phyloP scores from a whole-genome alignment of 2,113 vertebrate species.

The Xerus inauris region DNA sequence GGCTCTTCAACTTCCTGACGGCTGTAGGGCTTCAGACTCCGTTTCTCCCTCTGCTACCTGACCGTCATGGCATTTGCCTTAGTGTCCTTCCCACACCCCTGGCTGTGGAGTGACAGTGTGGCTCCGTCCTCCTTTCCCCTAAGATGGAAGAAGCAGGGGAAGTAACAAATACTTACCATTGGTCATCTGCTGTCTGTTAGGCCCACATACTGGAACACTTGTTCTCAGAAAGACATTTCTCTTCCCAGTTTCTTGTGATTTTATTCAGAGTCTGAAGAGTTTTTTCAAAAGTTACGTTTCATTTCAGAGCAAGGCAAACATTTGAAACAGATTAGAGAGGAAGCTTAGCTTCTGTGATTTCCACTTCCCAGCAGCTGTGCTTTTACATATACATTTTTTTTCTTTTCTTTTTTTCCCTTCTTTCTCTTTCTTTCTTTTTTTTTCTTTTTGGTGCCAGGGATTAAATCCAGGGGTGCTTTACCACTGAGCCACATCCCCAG shows the following conservation, averaged over 20 bases:
- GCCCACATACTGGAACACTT: not conserved
- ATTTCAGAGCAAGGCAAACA: slow-evolving; percentile 23
- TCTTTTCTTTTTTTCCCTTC: not conserved
- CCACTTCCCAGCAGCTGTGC: not conserved
- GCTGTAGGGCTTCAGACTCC: not conserved
- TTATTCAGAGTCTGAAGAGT: slow-evolving; percentile 39
- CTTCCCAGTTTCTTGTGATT: not conserved
- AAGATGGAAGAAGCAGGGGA: not conserved
- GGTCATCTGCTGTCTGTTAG: not conserved
- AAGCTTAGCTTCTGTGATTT: not conserved
- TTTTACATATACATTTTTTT: not conserved
- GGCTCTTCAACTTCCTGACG: not conserved
- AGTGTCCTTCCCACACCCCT: not conserved
- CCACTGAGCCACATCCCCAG: too few relatives aligned
- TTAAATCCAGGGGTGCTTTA: not conserved
- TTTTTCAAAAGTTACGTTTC: not conserved
- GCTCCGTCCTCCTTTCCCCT: not conserved
- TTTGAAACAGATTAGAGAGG: not conserved
- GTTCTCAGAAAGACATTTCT: not conserved
- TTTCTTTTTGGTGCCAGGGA: not conserved
- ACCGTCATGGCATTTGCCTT: rapidly evolving
- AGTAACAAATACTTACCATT: not conserved
- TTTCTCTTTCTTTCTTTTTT: too few relatives aligned
- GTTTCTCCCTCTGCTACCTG: not conserved
- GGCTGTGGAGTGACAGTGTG: not conserved